Evolutionary conservation across 2,113 vertebrate species (phyloP).

Genomic region (Galemys pyrenaicus): DNA sequence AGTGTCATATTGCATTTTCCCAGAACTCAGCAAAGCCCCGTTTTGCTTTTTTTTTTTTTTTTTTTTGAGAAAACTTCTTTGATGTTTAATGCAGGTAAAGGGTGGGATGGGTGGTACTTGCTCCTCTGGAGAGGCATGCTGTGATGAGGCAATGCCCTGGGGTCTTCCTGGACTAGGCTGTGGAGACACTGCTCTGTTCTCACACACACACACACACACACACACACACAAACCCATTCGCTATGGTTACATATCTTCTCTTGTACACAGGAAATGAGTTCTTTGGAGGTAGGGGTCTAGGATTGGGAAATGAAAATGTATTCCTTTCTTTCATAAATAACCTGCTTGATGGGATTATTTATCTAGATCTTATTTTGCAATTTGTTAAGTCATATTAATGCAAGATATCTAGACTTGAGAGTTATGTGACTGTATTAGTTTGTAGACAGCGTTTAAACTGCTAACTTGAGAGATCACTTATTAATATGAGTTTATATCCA

Average conservation of each 20-base stretch:
- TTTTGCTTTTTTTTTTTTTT: not conserved
- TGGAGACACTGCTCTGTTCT: too few species aligned
- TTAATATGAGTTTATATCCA: not conserved
- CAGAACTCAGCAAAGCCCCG: not conserved
- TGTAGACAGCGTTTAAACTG: not conserved
- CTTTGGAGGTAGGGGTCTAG: not conserved
- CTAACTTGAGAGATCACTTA: not conserved
- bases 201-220: accelerated
- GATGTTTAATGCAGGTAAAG: too few species aligned
- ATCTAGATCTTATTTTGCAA: not conserved
- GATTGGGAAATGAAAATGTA: not conserved
- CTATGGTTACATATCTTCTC: not conserved
- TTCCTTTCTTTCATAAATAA: constrained; percentile 1
- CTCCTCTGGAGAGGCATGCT: not conserved
- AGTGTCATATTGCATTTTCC: not conserved
- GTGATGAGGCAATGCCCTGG: not conserved
- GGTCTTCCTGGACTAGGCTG: not conserved
- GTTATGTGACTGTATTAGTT: not conserved
- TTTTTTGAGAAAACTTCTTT: not conserved
- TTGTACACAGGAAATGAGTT: not conserved
- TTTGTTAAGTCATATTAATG: not conserved
- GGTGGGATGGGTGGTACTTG: not conserved
- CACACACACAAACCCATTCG: too few species aligned
- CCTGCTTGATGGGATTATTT: not conserved
- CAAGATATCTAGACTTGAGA: not conserved